Evolutionary conservation across 2,113 vertebrate species (phyloP).

Genomic region (Sphaerodactylus townsendi): DNA sequence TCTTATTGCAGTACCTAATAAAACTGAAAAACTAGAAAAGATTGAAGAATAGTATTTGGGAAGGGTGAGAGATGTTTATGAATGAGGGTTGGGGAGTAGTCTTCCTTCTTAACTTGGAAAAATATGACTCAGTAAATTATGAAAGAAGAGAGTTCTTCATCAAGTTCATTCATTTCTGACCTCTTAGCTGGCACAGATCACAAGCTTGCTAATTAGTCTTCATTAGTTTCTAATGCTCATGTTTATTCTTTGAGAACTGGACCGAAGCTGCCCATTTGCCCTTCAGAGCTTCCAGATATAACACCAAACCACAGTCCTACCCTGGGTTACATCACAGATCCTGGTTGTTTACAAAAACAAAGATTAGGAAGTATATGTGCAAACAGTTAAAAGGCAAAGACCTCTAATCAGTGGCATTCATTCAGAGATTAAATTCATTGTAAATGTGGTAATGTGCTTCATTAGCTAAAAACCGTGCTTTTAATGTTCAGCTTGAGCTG

Average conservation of each 20-base stretch:
- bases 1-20: background rate
- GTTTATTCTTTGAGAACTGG: conserved; percentile 16
- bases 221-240: background rate
- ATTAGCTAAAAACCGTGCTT: background rate
- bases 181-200: conserved; percentile 41
- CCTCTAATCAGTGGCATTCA: background rate
- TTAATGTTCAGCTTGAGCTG: background rate
- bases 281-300: background rate
- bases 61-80: background rate
- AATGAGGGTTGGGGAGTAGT: background rate
- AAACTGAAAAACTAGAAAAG: background rate
- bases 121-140: background rate
- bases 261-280: conserved; percentile 23
- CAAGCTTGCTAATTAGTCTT: conserved; percentile 54
- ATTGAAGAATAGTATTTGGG: background rate
- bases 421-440: background rate
- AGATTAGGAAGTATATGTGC: background rate
- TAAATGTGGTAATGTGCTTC: background rate
- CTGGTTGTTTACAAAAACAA: background rate
- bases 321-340: background rate
- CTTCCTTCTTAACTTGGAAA: background rate
- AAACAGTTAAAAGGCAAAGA: background rate
- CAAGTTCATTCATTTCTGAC: conserved; percentile 41
- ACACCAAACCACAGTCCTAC: background rate
- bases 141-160: conserved; percentile 10